phyloP scores from a whole-genome alignment of 1,140 invertebrate genomes.

The Ooceraea biroi region DNA sequence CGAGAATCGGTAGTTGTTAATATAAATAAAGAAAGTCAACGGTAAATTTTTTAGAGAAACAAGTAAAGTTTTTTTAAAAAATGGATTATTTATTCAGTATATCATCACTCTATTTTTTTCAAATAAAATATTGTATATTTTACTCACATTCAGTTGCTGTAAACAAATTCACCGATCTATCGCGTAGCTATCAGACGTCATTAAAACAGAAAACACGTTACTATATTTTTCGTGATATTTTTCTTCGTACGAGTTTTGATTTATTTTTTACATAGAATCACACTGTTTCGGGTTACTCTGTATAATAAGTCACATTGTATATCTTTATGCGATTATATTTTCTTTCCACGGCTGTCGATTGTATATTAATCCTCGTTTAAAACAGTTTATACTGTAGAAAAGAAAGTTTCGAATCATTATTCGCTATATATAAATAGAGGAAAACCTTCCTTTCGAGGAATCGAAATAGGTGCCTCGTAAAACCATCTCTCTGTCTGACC shows the following conservation, averaged over 20 bases:
- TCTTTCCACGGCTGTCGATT: background rate
- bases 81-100: constrained; percentile 9
- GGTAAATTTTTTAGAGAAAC: too few relatives aligned
- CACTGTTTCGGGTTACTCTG: background rate
- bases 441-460: background rate
- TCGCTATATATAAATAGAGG: background rate
- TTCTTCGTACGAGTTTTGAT: background rate
- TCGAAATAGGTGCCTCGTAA: background rate
- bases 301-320: background rate
- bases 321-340: background rate
- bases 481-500: background rate
- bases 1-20: too few relatives aligned
- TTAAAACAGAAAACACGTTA: constrained; percentile 11
- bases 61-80: too few relatives aligned
- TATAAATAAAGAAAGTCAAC: too few relatives aligned
- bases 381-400: background rate
- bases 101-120: background rate
- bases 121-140: background rate
- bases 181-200: background rate
- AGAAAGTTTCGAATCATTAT: constrained; percentile 3
- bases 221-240: background rate
- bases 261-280: background rate
- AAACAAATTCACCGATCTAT: background rate
- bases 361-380: background rate
- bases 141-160: background rate